phyloP scores from a whole-genome alignment of 2,888 invertebrate species.

The Boloria euphrosyne region DNA sequence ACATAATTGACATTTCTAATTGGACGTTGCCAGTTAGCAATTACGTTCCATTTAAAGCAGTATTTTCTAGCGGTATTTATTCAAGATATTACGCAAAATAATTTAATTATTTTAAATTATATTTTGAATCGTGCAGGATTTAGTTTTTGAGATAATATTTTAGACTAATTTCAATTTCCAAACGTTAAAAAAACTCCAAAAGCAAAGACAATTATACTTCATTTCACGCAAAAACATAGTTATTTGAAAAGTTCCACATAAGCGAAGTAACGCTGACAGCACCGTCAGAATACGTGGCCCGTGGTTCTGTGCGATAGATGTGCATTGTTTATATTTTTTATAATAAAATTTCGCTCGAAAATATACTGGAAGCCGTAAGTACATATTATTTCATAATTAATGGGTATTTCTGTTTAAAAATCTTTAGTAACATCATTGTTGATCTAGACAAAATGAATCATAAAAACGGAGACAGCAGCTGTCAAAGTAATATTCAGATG shows the following conservation, averaged over 20 bases:
- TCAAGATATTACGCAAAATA: background rate
- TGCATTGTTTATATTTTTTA: conserved; percentile 78
- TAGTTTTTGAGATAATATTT: too few relatives aligned
- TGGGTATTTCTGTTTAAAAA: conserved; percentile 32
- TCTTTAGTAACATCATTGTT: conserved; percentile 37
- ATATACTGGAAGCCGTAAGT: conserved; percentile 67
- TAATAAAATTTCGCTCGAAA: conserved; percentile 61
- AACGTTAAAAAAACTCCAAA: background rate
- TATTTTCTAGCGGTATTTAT: background rate
- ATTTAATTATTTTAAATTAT: background rate
- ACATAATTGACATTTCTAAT: conserved; percentile 18
- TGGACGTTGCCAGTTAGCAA: conserved; percentile 22
- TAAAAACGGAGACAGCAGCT: conserved; percentile 59
- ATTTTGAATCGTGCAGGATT: too few relatives aligned
- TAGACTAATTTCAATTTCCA: background rate
- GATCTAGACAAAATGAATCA: conserved; percentile 45
- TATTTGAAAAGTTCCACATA: conserved; percentile 80
- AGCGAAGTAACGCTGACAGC: conserved; percentile 70
- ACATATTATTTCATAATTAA: conserved; percentile 42
- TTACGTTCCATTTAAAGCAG: conserved; percentile 21
- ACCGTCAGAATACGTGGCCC: conserved; percentile 79
- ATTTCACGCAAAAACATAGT: conserved; percentile 45
- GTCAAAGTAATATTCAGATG: conserved; percentile 56
- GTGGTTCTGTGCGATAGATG: conserved; percentile 64
- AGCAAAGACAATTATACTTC: conserved; percentile 47